Evolutionary conservation across 2,888 invertebrate genomes (phyloP).

Genomic region (Eremobia ochroleuca): DNA sequence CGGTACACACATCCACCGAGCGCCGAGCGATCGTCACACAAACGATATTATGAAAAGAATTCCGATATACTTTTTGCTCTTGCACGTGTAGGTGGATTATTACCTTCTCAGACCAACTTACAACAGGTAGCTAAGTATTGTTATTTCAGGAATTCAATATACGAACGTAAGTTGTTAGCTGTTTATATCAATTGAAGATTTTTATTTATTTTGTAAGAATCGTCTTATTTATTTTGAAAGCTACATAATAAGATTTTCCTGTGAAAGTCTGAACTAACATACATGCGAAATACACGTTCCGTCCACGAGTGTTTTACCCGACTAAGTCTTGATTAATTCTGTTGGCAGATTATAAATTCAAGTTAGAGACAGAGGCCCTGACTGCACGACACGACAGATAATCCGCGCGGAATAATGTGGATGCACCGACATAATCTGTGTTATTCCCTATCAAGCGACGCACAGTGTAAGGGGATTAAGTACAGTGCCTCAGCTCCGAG

Average conservation of each 20-base stretch:
- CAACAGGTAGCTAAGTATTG: conserved; percentile 55
- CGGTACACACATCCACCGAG: conserved; percentile 56
- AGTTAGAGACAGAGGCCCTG: conserved; percentile 69
- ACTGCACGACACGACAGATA: conserved; percentile 78
- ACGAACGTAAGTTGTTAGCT: conserved; percentile 14
- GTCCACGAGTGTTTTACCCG: conserved; percentile 27
- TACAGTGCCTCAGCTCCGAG: conserved; percentile 71
- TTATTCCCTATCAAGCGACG: conserved; percentile 77
- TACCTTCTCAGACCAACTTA: conserved; percentile 48
- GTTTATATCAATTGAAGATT: conserved; percentile 28
- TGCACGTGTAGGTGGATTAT: conserved; percentile 52
- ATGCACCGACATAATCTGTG: conserved; percentile 81
- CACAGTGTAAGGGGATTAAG: conserved; percentile 81
- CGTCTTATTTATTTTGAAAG: conserved; percentile 17
- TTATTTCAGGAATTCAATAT: conserved; percentile 55
- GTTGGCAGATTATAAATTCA: conserved; percentile 74
- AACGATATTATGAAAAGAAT: conserved; percentile 63
- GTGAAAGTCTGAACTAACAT: not conserved
- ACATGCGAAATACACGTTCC: conserved; percentile 8
- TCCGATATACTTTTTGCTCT: conserved; percentile 56
- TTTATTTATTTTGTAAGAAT: conserved; percentile 25
- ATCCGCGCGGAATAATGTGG: conserved; percentile 80
- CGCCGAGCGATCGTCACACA: conserved; percentile 54
- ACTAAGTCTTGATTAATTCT: conserved; percentile 74
- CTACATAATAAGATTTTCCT: not conserved